Evolutionary conservation across 2,888 invertebrate genomes (phyloP), one percentile per base, ranked within the genome.

Genomic region (Oscheius sp.): DNA sequence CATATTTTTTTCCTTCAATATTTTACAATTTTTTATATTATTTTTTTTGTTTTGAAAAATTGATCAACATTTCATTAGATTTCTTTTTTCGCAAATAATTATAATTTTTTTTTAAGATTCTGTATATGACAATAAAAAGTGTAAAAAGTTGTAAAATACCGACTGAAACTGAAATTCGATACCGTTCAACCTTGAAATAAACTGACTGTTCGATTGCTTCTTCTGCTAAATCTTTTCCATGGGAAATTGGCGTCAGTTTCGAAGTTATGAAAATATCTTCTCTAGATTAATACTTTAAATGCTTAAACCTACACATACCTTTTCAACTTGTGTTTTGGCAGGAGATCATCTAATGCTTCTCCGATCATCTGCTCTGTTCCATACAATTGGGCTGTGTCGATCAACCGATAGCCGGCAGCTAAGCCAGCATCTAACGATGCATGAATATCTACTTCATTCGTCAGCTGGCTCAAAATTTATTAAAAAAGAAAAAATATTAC

Each of bases 341-440:
- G 67, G 0, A 82, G 49, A 8, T 71, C 67, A 26, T 73, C 67
- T 41, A 78, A 45, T 32, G 68, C 67, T 24, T 70, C 47, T 2
- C 76, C 76, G 22, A 78, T 75, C 8, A 62, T 63, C 1, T 63
- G 63, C 44, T 83, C 82, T 49, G 80, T 82, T 44, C 70, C 61
- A 51, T 81, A 81, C 30, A 75, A 54, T 67, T 83, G 83, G 0
- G 83, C 83, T 1, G 83, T 82, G 47, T 83, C 83, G 38, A 83
- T 75, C 51, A 83, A 71, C 2, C 83, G 72, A 64, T 83, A 83
- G 2, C 83, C 83, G 12, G 44, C 63, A 44, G 65, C 59, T n/a
- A 83, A 50, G 8, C 78, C 83, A 9, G 72, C 75, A 12, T 83
- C 81, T 8, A 83, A 64, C 0, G 74, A 36, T 54, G 64, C 6